Percentiles rank a stretch among this genome's conserved stretches.
Conservation (phyloP, 2,113 vertebrate genomes). For the Tetrax tetrax region DNA sequence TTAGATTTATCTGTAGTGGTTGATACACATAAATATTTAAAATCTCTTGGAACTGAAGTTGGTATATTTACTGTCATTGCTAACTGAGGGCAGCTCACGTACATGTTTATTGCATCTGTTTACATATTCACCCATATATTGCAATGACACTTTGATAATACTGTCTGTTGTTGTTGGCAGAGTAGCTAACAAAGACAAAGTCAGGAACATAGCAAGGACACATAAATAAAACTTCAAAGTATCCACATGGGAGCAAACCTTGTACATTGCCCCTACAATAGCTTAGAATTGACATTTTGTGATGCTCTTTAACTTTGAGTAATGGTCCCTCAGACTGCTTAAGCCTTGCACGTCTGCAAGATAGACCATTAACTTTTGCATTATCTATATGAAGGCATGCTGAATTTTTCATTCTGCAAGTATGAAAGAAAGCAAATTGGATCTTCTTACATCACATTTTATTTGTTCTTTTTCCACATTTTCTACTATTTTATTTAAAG, state of each 20-base stretch:
- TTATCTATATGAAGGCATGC: not conserved
- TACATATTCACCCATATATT: not conserved
- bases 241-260: not conserved
- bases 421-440: not conserved
- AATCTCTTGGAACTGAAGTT: not conserved
- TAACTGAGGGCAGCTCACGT: not conserved
- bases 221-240: not conserved
- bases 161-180: not conserved
- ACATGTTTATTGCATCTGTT: not conserved
- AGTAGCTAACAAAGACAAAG: not conserved
- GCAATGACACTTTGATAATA: not conserved
- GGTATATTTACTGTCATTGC: not conserved
- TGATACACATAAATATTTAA: not conserved
- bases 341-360: not conserved
- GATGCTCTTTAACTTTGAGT: not conserved
- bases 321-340: not conserved
- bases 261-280: not conserved
- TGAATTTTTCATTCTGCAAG: not conserved
- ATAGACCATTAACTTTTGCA: not conserved
- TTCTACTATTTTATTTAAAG: not conserved
- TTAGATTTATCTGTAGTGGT: not conserved
- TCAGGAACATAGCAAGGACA: not conserved
- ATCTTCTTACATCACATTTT: not conserved
- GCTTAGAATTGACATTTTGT: not conserved
- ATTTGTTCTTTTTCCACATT: not conserved